These are phyloP conservation scores for Florisuga fusca DNA, from an alignment of 2,797 vertebrate genomes.

Conservation along the genomic window DNA sequence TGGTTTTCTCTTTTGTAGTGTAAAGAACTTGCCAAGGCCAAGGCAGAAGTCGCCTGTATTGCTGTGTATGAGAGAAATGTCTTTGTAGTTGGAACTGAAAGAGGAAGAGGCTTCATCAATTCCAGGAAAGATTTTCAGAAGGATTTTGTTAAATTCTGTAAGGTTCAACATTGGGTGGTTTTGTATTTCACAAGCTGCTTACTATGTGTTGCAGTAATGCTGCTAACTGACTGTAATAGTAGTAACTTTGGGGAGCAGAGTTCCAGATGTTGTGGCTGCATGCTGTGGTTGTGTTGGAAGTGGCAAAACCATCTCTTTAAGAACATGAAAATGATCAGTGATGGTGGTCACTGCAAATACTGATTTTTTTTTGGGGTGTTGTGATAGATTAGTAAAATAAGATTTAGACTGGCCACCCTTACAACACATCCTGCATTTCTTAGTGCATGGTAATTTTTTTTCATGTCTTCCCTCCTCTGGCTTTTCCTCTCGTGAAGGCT, in stretches of 20 bases:
- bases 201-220: neutral
- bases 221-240: neutral
- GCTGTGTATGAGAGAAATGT: slow-evolving; percentile 82
- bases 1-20: slow-evolving; percentile 74
- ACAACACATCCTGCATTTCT: neutral
- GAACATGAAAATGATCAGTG: neutral
- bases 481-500: neutral
- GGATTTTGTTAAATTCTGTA: slow-evolving; percentile 85
- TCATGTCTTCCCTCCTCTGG: neutral
- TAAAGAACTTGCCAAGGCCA: slow-evolving; percentile 83
- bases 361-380: neutral
- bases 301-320: neutral
- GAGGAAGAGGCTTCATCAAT: slow-evolving; percentile 82
- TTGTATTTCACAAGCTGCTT: neutral
- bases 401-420: neutral
- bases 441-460: neutral
- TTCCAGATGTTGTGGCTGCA: neutral
- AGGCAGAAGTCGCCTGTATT: slow-evolving; percentile 84
- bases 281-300: neutral
- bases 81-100: slow-evolving; percentile 82
- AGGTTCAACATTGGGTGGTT: slow-evolving; percentile 47
- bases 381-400: neutral
- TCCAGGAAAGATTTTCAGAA: slow-evolving; percentile 82
- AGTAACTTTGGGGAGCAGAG: neutral
- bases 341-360: neutral